A percentile compares a stretch with the other conserved stretches of the same genome.
Evolutionary conservation across 2,113 vertebrate species (phyloP).

Genomic region (Sinosuthora webbiana): DNA sequence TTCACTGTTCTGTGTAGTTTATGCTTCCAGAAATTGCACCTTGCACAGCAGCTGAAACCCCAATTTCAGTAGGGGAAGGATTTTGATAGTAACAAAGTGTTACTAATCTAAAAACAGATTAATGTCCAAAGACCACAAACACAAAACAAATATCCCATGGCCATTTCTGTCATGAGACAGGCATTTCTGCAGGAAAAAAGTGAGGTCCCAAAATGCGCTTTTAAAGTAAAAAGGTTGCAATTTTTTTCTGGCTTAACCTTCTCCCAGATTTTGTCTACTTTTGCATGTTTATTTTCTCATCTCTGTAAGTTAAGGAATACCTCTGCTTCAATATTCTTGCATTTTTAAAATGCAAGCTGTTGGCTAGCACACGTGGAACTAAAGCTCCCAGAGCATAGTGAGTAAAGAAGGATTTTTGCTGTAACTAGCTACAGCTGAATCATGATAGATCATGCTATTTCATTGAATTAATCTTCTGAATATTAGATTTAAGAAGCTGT

Average conservation of each 20-base stretch:
- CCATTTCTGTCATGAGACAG: background rate
- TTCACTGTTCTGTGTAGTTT: background rate
- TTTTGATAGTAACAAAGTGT: background rate
- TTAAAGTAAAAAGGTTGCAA: background rate
- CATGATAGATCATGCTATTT: conserved; percentile 56
- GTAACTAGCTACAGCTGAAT: conserved; percentile 9
- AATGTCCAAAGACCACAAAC: background rate
- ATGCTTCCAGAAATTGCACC: background rate
- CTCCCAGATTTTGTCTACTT: background rate
- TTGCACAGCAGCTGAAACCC: background rate
- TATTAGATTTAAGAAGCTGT: conserved; percentile 51
- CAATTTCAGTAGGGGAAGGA: background rate
- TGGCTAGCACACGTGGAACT: background rate
- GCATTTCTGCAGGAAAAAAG: background rate
- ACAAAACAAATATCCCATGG: background rate
- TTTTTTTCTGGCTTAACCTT: background rate
- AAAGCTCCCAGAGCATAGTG: background rate
- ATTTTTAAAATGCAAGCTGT: background rate
- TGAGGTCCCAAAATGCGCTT: background rate
- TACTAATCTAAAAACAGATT: background rate
- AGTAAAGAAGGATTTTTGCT: conserved; percentile 40
- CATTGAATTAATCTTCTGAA: conserved; percentile 55
- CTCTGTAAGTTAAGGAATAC: background rate
- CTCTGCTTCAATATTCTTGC: background rate
- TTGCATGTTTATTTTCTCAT: background rate